Evolutionary conservation across 2,888 invertebrate genomes (phyloP).

Genomic region (Netelia fuscicornis): DNA sequence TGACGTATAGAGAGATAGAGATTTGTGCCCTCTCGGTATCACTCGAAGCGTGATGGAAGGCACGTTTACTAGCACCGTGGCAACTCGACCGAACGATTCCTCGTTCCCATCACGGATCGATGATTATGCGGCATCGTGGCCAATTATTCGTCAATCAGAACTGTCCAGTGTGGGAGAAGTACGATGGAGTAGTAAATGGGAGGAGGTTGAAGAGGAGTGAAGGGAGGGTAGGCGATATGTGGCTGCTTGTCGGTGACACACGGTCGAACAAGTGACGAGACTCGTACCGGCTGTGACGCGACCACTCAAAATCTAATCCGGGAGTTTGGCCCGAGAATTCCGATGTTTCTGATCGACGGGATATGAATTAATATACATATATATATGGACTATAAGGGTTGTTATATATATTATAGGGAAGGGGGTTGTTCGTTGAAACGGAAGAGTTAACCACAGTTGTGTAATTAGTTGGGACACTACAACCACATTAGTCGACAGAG

Average conservation of each 20-base stretch:
- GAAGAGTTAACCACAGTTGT: conserved; percentile 17
- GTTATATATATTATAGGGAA: too few relatives aligned
- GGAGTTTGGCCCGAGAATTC: conserved; percentile 30
- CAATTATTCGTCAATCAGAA: conserved; percentile 72
- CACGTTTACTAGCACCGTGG: conserved; percentile 1
- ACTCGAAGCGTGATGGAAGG: conserved; percentile 6
- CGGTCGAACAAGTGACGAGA: conserved; percentile 60
- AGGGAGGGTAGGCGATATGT: conserved; percentile 19
- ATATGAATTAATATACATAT: background rate
- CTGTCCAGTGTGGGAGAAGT: conserved; percentile 57
- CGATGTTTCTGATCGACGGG: conserved; percentile 4
- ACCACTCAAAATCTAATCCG: conserved; percentile 64
- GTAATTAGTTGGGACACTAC: conserved; percentile 30
- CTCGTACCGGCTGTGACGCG: conserved; percentile 51
- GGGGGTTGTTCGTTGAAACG: background rate
- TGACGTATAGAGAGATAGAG: conserved; percentile 16
- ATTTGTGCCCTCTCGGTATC: conserved; percentile 13
- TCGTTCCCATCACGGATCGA: conserved; percentile 58
- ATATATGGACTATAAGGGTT: background rate
- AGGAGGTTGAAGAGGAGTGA: too few relatives aligned
- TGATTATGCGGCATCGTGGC: conserved; percentile 69
- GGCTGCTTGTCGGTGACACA: conserved; percentile 66
- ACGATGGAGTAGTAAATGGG: too few relatives aligned
- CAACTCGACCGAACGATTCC: conserved; percentile 42
- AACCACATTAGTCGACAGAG: conserved; percentile 18